Conservation (phyloP, 2,113 vertebrate genomes). For the Colinus virginianus region DNA sequence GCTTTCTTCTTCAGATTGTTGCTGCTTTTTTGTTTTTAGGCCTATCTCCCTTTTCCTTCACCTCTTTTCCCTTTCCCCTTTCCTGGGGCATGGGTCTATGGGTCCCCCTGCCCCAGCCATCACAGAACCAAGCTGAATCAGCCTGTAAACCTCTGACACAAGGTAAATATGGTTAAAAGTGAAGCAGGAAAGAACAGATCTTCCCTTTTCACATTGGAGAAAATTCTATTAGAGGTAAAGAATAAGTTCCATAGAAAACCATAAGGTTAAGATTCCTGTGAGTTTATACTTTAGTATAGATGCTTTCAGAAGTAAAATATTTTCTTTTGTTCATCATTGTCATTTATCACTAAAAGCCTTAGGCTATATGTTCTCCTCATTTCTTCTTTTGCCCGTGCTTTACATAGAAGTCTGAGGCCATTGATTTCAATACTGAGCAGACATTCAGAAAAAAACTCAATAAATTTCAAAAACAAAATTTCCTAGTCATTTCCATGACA, state of each 20-base stretch:
- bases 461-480: neutral
- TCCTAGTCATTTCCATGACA: neutral
- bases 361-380: neutral
- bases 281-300: neutral
- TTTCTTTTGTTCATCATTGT: neutral
- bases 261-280: neutral
- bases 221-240: neutral
- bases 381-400: neutral
- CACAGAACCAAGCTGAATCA: no score
- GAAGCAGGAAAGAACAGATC: neutral
- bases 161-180: neutral
- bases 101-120: no score
- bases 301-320: neutral
- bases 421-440: neutral
- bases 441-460: neutral
- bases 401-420: neutral
- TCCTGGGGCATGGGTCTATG: no score
- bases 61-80: no score
- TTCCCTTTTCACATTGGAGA: neutral
- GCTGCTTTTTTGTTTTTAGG: no score
- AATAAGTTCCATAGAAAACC: neutral
- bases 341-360: neutral
- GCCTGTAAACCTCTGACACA: neutral
- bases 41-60: no score
- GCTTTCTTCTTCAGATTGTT: no score